phyloP scores from a whole-genome alignment of 2,113 vertebrate genomes.

The Nycticorax nycticorax region DNA sequence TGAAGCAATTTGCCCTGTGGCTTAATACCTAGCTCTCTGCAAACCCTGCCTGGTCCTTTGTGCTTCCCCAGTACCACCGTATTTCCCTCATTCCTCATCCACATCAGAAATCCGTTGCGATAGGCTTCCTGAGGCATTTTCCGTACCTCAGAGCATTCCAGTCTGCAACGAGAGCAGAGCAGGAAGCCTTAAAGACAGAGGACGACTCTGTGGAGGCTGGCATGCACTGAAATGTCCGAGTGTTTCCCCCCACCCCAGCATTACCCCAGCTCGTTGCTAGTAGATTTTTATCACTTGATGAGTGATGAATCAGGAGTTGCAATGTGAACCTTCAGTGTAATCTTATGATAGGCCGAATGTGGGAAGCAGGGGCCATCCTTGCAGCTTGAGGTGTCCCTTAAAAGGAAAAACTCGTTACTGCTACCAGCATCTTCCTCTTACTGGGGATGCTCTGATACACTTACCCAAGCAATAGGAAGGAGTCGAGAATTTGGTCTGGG shows the following conservation, averaged over 20 bases:
- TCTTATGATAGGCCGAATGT: accelerated
- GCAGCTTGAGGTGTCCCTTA: neutral
- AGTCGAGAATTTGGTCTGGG: neutral
- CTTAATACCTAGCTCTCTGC: neutral
- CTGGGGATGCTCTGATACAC: neutral
- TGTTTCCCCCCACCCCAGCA: neutral
- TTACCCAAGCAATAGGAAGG: neutral
- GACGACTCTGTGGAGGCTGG: neutral
- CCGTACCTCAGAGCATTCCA: neutral
- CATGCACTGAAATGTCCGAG: neutral
- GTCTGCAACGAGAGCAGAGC: neutral
- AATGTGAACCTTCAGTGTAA: neutral
- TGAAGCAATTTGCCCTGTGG: neutral
- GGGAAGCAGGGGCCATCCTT: neutral
- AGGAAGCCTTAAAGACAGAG: neutral
- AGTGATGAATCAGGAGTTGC: neutral
- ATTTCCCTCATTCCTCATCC: neutral
- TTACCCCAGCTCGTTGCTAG: neutral
- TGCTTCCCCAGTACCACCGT: neutral
- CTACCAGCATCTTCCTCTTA: neutral
- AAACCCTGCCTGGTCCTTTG: neutral
- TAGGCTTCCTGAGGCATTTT: neutral
- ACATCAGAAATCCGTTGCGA: neutral
- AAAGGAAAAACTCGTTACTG: neutral
- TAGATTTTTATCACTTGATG: neutral